Percentiles rank a stretch among this genome's conserved stretches.
phyloP scores from a whole-genome alignment of 1,140 invertebrate species.

The Drosophila mauritiana region DNA sequence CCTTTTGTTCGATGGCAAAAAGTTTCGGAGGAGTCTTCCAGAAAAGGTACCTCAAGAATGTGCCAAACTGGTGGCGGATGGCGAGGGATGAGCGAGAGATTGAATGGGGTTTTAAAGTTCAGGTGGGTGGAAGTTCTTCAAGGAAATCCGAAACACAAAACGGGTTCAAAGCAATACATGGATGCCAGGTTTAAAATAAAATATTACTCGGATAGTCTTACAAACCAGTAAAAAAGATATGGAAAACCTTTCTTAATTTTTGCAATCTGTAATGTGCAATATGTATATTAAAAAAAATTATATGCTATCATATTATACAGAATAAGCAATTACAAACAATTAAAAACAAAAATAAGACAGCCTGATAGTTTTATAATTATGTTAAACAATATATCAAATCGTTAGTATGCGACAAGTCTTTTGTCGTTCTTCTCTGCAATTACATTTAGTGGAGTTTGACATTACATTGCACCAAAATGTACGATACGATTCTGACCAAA shows the following conservation, averaged over 20 bases:
- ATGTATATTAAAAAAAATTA: too few relatives aligned
- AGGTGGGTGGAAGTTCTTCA: not conserved
- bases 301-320: not conserved
- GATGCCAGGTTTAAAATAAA: not conserved
- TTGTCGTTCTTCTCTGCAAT: too few relatives aligned
- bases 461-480: too few relatives aligned
- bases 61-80: slow-evolving; percentile 10
- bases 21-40: slow-evolving; percentile 6
- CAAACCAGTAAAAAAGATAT: too few relatives aligned
- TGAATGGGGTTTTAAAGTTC: slow-evolving; percentile 12
- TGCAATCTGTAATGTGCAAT: too few relatives aligned
- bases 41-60: slow-evolving; percentile 9
- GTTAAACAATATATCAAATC: too few relatives aligned
- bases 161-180: too few relatives aligned
- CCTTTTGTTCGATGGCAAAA: slow-evolving; percentile 42
- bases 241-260: not conserved
- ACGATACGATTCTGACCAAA: too few relatives aligned
- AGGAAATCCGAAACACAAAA: not conserved
- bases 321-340: not conserved
- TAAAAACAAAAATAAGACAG: not conserved
- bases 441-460: too few relatives aligned
- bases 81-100: not conserved
- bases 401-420: too few relatives aligned
- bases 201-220: too few relatives aligned
- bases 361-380: too few relatives aligned